Evolutionary conservation across 1,140 invertebrate genomes (phyloP).

Genomic region (Cydia splendana): DNA sequence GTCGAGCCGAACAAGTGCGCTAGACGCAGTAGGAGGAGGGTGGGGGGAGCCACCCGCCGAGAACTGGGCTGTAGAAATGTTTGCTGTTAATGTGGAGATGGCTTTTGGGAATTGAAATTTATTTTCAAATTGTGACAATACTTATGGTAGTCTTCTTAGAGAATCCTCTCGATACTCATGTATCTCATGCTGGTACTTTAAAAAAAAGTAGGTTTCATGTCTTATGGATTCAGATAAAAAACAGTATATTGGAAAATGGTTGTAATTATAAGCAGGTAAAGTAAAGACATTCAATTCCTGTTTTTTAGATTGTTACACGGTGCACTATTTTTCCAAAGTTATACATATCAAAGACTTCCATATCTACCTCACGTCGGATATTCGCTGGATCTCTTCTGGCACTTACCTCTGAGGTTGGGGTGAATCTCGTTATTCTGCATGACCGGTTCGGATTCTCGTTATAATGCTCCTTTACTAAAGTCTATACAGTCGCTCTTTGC

Average conservation of each 20-base stretch:
- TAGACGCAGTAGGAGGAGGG: slow-evolving; percentile 49
- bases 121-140: slow-evolving; percentile 35
- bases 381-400: slow-evolving; percentile 40
- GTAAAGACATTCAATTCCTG: neutral
- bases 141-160: neutral
- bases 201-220: neutral
- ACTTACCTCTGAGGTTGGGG: slow-evolving; percentile 43
- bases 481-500: slow-evolving; percentile 17
- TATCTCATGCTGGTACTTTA: neutral
- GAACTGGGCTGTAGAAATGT: slow-evolving; percentile 50
- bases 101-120: slow-evolving; percentile 42
- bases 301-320: no score
- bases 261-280: no score
- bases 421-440: slow-evolving; percentile 55
- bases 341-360: neutral
- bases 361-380: slow-evolving; percentile 19
- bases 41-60: slow-evolving; percentile 34
- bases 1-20: slow-evolving; percentile 51
- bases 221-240: neutral
- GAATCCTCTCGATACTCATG: neutral
- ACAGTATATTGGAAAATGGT: no score
- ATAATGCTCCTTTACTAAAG: slow-evolving; percentile 35
- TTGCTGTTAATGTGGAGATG: slow-evolving; percentile 48
- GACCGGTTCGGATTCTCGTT: slow-evolving; percentile 45
- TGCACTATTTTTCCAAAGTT: no score